Percentiles rank a stretch among this genome's conserved stretches.
These are phyloP conservation scores for Strigamia maritima DNA, from an alignment of 2,888 invertebrate species.

Conservation along the genomic window DNA sequence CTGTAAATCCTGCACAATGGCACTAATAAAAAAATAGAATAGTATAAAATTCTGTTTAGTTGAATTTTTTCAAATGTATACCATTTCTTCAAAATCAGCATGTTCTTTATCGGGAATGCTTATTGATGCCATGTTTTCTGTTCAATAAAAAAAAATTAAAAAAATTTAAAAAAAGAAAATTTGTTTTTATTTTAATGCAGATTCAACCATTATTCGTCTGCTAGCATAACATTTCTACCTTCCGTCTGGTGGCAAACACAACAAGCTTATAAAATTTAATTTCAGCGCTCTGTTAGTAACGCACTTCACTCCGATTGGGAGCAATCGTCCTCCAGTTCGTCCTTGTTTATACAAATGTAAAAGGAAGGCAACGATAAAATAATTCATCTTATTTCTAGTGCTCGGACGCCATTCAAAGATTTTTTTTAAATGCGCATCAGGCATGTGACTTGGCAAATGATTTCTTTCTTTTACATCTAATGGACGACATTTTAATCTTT, in stretches of 20 bases:
- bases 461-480: background rate
- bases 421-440: background rate
- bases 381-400: background rate
- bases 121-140: background rate
- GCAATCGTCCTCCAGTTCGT: background rate
- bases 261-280: background rate
- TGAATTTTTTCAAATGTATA: background rate
- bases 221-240: background rate
- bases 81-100: background rate
- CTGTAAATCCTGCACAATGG: background rate
- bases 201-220: background rate
- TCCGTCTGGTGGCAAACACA: background rate
- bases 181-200: background rate
- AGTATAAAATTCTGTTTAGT: background rate
- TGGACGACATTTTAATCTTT: background rate
- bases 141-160: background rate
- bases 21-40: background rate
- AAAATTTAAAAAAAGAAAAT: background rate
- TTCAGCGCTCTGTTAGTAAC: background rate
- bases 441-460: background rate
- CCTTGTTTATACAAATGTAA: background rate
- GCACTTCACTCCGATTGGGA: background rate
- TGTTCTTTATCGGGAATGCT: background rate
- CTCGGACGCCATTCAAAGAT: background rate
- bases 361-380: background rate